Conservation (phyloP, 2,113 vertebrate species). For the Athene noctua region DNA sequence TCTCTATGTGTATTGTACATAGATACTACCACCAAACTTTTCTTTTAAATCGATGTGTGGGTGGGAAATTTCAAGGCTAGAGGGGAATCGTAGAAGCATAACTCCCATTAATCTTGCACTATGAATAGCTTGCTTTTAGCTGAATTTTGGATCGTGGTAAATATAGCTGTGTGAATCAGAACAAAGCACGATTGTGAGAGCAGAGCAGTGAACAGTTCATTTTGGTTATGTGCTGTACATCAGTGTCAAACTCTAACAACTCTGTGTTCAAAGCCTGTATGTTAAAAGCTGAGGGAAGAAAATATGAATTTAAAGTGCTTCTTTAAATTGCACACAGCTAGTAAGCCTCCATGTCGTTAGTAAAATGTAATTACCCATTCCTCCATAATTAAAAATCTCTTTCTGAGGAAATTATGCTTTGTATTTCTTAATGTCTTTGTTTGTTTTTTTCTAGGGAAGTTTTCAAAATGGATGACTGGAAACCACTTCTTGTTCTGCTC, state of each 20-base stretch:
- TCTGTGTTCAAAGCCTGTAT: neutral
- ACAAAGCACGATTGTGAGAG: neutral
- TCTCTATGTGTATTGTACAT: neutral
- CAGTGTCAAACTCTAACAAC: neutral
- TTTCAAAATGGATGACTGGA: slow-evolving; percentile 62
- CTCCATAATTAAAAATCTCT: neutral
- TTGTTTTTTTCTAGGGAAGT: slow-evolving; percentile 22
- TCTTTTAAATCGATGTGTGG: neutral
- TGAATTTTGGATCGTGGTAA: neutral
- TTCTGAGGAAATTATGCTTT: neutral
- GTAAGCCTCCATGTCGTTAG: neutral
- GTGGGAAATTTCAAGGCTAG: neutral
- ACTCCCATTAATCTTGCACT: neutral
- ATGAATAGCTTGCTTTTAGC: neutral
- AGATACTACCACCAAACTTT: neutral
- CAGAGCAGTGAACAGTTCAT: neutral
- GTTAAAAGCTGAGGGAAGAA: neutral
- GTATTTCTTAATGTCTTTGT: neutral
- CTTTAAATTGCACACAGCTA: neutral
- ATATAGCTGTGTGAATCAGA: neutral
- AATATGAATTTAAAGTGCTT: neutral
- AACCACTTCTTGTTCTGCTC: slow-evolving; percentile 16
- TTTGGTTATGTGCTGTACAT: neutral
- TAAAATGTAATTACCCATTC: neutral
- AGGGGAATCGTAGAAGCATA: neutral